Percentiles rank a stretch among this genome's conserved stretches.
These are phyloP conservation scores for Morone saxatilis DNA, from an alignment of 2,113 vertebrate genomes.

Conservation along the genomic window DNA sequence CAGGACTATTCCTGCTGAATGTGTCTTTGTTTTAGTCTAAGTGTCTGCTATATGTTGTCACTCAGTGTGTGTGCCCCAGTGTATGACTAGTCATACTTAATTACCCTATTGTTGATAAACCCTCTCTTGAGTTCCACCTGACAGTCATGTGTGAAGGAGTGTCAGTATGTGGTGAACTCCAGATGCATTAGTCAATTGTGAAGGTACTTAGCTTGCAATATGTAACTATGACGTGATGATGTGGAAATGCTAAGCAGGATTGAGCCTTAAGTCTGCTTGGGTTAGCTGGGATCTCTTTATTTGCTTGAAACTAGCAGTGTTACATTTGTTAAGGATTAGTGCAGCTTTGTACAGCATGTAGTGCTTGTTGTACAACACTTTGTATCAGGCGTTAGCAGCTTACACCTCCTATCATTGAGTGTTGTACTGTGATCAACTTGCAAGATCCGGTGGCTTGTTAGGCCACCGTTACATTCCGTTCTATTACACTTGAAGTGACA, in stretches of 20 bases:
- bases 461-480: background rate
- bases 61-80: background rate
- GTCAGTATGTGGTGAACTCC: conserved; percentile 19
- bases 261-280: conserved; percentile 41
- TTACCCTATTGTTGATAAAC: conserved; percentile 1
- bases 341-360: conserved; percentile 44
- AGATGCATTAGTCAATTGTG: conserved; percentile 30
- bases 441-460: background rate
- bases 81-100: background rate
- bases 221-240: conserved; percentile 24
- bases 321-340: conserved; percentile 66
- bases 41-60: conserved; percentile 3
- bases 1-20: conserved; percentile 2
- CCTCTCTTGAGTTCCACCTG: conserved; percentile 20
- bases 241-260: conserved; percentile 61
- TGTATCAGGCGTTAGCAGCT: conserved; percentile 42
- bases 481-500: conserved; percentile 10
- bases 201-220: conserved; percentile 50
- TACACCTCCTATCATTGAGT: conserved; percentile 28
- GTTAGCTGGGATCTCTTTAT: conserved; percentile 57
- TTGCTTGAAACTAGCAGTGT: conserved; percentile 57
- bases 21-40: conserved; percentile 25
- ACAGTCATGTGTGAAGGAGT: conserved; percentile 44
- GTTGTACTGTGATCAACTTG: conserved; percentile 15
- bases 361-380: conserved; percentile 55